Evolutionary conservation across 2,113 vertebrate species (phyloP), one percentile per base, ranked within the genome.

Genomic region (Thalassarche chlororhynchos): DNA sequence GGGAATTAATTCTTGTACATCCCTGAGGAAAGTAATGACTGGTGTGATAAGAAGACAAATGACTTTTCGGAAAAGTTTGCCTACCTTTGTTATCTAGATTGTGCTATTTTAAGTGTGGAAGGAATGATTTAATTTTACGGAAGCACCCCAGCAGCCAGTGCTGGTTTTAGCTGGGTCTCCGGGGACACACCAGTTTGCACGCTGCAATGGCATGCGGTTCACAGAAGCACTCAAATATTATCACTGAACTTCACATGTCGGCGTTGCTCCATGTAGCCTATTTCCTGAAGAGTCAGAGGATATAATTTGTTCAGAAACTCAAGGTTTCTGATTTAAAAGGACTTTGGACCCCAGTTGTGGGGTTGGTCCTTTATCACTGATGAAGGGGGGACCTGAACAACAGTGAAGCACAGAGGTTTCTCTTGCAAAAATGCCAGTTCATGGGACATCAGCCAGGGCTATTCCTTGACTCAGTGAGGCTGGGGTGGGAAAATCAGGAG

Each of bases 231-330:
- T 71, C 1, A 0, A 12, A 28, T 40, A 13, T 36, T 20, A 14
- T 6, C 32, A 12, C 52, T 68, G 60, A 78, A 31, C 34, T 66
- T 49, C 6, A 1, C 38, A 6, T 5, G 2, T 5, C 0, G 1
- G 13, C 40, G n/a, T 42, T 42, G 66, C 20, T 52, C 36, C 20
- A 15, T 23, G 46, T 12, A 31, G 29, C 17, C n/a, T 38, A 12
- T 36, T 42, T 62, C 55, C 79, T 46, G 29, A 46, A 62, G 61
- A 57, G 42, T 17, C 17, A 11, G 65, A 79, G 60, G 65, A 32
- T 32, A 32, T 14, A 17, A 51, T 74, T 84, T 61, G 25, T 38
- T 38, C 31, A 44, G 40, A 49, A 94, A 38, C 31, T 42, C 38
- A 55, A 55, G 24, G 32, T 78, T 87, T 84, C 58, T 18, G 9